Base-by-base conservation (phyloP, 2,888 invertebrate genomes). In the Rutpela maculata region DNA sequence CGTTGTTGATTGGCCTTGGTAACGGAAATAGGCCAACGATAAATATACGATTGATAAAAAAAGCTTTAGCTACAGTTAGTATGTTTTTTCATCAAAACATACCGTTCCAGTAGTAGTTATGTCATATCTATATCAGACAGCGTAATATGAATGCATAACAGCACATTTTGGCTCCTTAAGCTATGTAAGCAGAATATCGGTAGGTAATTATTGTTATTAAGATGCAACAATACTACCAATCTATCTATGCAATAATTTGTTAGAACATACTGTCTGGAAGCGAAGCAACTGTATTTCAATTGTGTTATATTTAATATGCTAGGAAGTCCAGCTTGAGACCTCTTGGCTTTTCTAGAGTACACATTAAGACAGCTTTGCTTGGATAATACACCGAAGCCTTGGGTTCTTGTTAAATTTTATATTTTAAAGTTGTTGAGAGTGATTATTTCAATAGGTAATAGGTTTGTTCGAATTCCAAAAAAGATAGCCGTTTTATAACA, bases 231-330 rank as follows among this genome's bases (percentile, higher is more conserved):
- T 35, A 35, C 9, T 9, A 35, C 7, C 31, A 35, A 35, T 35
- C 31, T 35, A 6, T 35, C 31, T 9, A 35, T 9, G 9, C 31
- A 35, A 35, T 35, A 35, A 7, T 22, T 67, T 67, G 43, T 55
- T 67, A 67, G 3, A n/a, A 50, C 18, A 43, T 50, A 26, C 9
- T 67, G 67, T 22, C 67, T 55, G 18, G 50, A 15, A 55, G 50
- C 67, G 15, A 67, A 19, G 60, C 67, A 67, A 55, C 67, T 67
- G 67, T 67, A 55, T 15, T 67, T 50, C 12, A n/a, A 17, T 65
- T 65, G 18, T 35, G 5, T 15, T 19, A 50, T 19, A 18, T 1
- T 26, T 60, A 60, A 60, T 22, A 60, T 60, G 22, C 18, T 22
- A 18, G 57, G 19, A 57, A 57, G 19, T 10, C 19, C 57, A 26